Evolutionary conservation across 2,113 vertebrate genomes (phyloP).

Genomic region (Dromiciops gliroides): DNA sequence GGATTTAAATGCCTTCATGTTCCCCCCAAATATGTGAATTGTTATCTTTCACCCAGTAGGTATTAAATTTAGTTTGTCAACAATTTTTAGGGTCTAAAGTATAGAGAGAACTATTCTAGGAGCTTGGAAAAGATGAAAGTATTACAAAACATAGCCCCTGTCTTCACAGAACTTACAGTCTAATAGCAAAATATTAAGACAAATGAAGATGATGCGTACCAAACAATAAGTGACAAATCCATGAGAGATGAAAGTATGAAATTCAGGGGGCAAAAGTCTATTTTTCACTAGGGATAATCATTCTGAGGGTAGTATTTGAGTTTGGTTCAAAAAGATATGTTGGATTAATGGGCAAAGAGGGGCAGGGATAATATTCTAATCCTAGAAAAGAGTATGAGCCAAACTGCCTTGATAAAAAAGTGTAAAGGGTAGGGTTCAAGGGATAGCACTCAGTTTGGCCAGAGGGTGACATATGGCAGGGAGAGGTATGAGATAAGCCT

Average conservation of each 20-base stretch:
- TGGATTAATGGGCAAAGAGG: neutral
- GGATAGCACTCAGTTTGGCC: neutral
- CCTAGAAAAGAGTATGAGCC: neutral
- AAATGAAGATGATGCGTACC: neutral
- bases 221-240: neutral
- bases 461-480: neutral
- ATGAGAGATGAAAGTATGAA: neutral
- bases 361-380: neutral
- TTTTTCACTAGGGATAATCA: neutral
- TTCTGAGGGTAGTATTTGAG: neutral
- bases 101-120: neutral
- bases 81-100: neutral
- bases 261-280: neutral
- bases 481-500: neutral
- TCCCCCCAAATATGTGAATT: neutral
- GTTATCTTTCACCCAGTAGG: neutral
- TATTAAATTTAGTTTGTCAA: neutral
- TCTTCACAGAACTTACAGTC: neutral
- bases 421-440: neutral
- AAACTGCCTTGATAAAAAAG: neutral
- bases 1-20: neutral
- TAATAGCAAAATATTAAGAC: neutral
- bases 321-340: neutral
- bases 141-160: neutral
- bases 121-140: neutral